Evolutionary conservation across 2,797 vertebrate genomes (phyloP).

Genomic region (Cynopterus sphinx): DNA sequence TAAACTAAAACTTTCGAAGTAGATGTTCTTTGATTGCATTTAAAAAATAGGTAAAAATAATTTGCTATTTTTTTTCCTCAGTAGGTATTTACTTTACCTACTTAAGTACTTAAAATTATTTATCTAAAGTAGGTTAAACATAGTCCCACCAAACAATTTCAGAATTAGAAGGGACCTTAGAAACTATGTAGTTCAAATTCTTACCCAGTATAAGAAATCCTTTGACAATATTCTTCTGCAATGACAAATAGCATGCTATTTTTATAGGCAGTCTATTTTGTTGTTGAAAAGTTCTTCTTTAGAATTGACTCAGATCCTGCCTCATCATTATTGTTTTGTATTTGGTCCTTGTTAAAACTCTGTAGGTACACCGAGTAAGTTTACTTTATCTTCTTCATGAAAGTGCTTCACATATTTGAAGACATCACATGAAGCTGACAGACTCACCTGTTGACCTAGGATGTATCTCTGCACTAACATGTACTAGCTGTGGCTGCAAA

Average conservation of each 20-base stretch:
- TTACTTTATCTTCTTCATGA: background rate
- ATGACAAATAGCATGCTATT: background rate
- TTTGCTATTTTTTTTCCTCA: background rate
- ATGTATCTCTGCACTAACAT: background rate
- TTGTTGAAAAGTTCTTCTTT: slow-evolving; percentile 4
- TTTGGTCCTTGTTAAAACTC: background rate
- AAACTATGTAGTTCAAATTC: background rate
- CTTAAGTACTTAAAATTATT: background rate
- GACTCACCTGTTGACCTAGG: background rate
- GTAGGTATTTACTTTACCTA: background rate
- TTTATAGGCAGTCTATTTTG: background rate
- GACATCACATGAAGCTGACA: background rate
- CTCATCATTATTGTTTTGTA: background rate
- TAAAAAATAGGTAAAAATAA: background rate
- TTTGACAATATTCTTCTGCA: background rate
- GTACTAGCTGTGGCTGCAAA: background rate
- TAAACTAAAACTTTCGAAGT: background rate
- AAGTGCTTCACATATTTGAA: background rate
- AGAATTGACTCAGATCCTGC: background rate
- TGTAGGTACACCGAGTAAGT: background rate
- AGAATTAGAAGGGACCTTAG: background rate
- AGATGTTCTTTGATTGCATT: background rate
- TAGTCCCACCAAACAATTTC: slow-evolving; percentile 14
- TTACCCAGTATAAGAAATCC: background rate
- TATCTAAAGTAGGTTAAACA: background rate